Evolutionary conservation across 2,888 invertebrate genomes (phyloP), one percentile per base, ranked within the genome.

Genomic region (Sphaerophoria rueppellii): DNA sequence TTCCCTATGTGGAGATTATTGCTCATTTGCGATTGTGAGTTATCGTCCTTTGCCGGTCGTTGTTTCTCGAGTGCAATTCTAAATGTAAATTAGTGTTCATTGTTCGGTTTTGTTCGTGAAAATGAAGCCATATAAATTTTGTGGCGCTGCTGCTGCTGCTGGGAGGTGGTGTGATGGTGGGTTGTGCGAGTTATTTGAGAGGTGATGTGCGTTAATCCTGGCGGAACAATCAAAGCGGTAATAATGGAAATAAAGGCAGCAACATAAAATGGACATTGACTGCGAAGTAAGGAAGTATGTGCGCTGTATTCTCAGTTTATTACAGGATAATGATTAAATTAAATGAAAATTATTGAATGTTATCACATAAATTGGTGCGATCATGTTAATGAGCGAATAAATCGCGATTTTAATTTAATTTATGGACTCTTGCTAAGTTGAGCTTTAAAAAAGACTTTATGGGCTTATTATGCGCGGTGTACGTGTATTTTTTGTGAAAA

Each of bases 71-170:
- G 74, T 79, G 70, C 82, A 82, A 65, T 82, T 79, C 79, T 65
- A 79, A 79, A 82, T 82, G 79, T 70, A 82, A 82, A 82, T 74
- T 79, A 79, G 65, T 54, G 67, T 52, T 74, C 46, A 78, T 74
- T 78, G 77, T 75, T 74, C 14, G 48, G 54, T 52, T 24, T 74
- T 58, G 57, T 63, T 69, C 12, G 32, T 65, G 71, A 52, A 58
- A 54, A 70, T 34, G 50, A 24, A 67, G 67, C 34, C 58, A 58
- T 75, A 65, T 24, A 71, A 71, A 81, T 48, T 32, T n/a, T 58
- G 32, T 43, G 43, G 12, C 32, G 14, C 32, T 16, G n/a, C 24
- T 24, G 24, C 24, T 24, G 24, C 24, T 24, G 24, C 24, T 24
- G 24, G 2, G 24, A 24, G 37, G 24, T 43, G 60, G 40, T 16